Evolutionary conservation across 2,888 invertebrate species (phyloP).

Genomic region (Theretra japonica): DNA sequence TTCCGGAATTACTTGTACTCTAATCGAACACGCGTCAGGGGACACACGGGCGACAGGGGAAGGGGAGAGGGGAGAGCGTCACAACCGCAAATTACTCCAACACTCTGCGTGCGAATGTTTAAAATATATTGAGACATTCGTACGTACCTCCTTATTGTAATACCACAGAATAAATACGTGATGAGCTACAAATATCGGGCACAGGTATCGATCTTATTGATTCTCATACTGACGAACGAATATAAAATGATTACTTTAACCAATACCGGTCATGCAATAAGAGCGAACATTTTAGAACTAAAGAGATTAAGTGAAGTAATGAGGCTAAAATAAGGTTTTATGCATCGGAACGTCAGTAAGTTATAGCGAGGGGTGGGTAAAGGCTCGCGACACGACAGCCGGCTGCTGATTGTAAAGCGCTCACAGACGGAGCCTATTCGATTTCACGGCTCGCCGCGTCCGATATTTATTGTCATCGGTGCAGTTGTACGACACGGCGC

Average conservation of each 20-base stretch:
- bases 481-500: constrained; percentile 83
- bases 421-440: constrained; percentile 85
- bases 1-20: constrained; percentile 83
- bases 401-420: constrained; percentile 83
- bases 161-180: constrained; percentile 57
- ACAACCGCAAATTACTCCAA: constrained; percentile 80
- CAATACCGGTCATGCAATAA: constrained; percentile 40
- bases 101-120: constrained; percentile 78
- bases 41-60: constrained; percentile 57
- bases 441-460: constrained; percentile 83
- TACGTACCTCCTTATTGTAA: constrained; percentile 47
- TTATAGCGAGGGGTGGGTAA: constrained; percentile 64
- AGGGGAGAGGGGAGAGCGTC: constrained; percentile 53
- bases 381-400: constrained; percentile 75
- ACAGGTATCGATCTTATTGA: constrained; percentile 31
- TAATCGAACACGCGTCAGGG: constrained; percentile 84
- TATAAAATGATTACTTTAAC: constrained; percentile 32
- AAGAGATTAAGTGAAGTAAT: constrained; percentile 13
- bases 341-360: constrained; percentile 73
- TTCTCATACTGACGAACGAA: background rate
- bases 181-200: constrained; percentile 62
- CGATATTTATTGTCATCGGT: constrained; percentile 85
- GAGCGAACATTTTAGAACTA: background rate
- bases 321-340: constrained; percentile 67
- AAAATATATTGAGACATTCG: constrained; percentile 60